Percentiles rank a stretch among this genome's conserved stretches.
These are phyloP conservation scores for Micronycteris hirsuta DNA, from an alignment of 2,113 vertebrate species.

Conservation along the genomic window DNA sequence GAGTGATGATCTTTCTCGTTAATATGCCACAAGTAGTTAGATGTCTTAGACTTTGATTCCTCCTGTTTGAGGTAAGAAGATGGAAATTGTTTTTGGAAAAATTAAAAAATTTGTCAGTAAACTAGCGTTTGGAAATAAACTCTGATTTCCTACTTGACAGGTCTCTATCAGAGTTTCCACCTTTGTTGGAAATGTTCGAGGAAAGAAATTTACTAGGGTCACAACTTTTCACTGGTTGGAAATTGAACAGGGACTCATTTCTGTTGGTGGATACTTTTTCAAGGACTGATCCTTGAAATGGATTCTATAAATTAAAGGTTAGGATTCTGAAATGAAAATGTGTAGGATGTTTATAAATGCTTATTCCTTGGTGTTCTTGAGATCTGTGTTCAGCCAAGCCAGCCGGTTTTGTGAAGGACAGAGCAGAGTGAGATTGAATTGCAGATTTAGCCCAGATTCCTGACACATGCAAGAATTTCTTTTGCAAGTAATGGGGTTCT, in stretches of 20 bases:
- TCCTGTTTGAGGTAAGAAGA: background rate
- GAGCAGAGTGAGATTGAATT: constrained; percentile 57
- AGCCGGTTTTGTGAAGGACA: constrained; percentile 62
- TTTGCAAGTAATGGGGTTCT: constrained; percentile 59
- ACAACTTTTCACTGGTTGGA: constrained; percentile 4
- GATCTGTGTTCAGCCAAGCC: constrained; percentile 68
- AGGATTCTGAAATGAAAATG: constrained; percentile 70
- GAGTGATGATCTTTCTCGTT: background rate
- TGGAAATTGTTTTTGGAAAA: constrained; percentile 20
- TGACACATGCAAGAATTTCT: constrained; percentile 20
- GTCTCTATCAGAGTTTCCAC: background rate
- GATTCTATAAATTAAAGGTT: background rate
- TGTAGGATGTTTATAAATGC: constrained; percentile 58
- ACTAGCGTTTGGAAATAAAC: background rate
- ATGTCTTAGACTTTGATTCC: background rate
- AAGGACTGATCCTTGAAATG: background rate
- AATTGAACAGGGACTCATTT: constrained; percentile 15
- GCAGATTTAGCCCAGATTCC: constrained; percentile 46
- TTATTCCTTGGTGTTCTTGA: constrained; percentile 48
- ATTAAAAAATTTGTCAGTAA: constrained; percentile 4
- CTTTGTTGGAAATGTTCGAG: constrained; percentile 13
- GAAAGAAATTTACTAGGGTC: background rate
- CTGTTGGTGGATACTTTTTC: constrained; percentile 9
- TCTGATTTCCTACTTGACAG: background rate
- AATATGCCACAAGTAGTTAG: background rate